These are phyloP conservation scores for Tiphia femorata DNA, from an alignment of 2,888 invertebrate genomes.

Conservation along the genomic window DNA sequence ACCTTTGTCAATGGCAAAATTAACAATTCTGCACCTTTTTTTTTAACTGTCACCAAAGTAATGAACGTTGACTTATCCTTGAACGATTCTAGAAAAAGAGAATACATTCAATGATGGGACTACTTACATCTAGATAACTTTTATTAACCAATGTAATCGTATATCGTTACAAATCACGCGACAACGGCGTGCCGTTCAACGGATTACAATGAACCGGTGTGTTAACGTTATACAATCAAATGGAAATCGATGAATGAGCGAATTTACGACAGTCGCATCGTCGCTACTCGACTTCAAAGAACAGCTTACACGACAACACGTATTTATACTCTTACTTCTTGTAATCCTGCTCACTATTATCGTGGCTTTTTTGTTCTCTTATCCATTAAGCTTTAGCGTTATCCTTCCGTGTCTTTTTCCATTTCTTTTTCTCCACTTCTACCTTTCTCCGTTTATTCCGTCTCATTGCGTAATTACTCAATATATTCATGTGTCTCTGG, in stretches of 20 bases:
- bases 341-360: slow-evolving; percentile 40
- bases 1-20: too few relatives aligned
- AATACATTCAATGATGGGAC: not conserved
- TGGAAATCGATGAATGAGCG: slow-evolving; percentile 60
- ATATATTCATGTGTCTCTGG: slow-evolving; percentile 50
- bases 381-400: slow-evolving; percentile 54
- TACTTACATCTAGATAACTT: slow-evolving; percentile 68
- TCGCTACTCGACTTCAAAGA: slow-evolving; percentile 65
- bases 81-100: too few relatives aligned
- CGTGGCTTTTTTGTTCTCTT: slow-evolving; percentile 43
- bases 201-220: slow-evolving; percentile 65
- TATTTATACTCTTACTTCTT: slow-evolving; percentile 47
- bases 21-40: too few relatives aligned
- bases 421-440: slow-evolving; percentile 23
- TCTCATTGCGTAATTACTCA: slow-evolving; percentile 23
- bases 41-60: too few relatives aligned
- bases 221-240: slow-evolving; percentile 62
- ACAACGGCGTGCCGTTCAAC: slow-evolving; percentile 56
- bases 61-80: too few relatives aligned
- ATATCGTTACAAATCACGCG: slow-evolving; percentile 67
- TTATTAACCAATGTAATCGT: slow-evolving; percentile 68
- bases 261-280: slow-evolving; percentile 55
- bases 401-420: slow-evolving; percentile 26
- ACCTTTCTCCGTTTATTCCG: slow-evolving; percentile 19
- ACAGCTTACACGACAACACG: slow-evolving; percentile 67